Conservation (phyloP, 2,113 vertebrate species). For the Heteronetta atricapilla region DNA sequence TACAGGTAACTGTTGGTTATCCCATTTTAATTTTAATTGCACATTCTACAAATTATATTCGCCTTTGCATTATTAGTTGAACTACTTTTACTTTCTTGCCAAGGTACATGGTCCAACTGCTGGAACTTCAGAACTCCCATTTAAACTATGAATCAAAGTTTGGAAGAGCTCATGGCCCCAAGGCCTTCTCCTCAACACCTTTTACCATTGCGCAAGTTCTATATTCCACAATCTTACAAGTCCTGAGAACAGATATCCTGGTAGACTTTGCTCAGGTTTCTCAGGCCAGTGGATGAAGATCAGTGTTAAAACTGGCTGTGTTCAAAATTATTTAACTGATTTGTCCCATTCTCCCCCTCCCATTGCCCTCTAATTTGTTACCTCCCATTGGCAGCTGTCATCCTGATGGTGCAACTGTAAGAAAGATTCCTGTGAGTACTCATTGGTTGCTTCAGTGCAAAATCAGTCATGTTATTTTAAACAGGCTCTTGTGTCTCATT, state of each 20-base stretch:
- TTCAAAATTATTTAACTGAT: background rate
- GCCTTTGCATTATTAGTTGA: background rate
- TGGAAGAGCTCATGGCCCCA: background rate
- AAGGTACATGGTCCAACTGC: background rate
- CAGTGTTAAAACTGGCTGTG: background rate
- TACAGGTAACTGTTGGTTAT: background rate
- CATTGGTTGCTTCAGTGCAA: background rate
- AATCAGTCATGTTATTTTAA: background rate
- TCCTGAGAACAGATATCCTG: background rate
- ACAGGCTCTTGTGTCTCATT: background rate
- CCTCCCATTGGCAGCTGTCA: background rate
- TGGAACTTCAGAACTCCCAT: background rate
- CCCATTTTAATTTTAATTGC: background rate
- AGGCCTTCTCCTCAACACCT: background rate
- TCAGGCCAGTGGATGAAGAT: background rate
- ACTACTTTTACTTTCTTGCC: background rate
- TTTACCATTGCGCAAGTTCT: background rate
- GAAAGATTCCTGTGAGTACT: background rate
- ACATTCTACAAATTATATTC: background rate
- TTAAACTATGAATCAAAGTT: background rate
- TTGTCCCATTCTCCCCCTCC: background rate
- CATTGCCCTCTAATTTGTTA: background rate
- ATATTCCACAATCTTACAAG: background rate
- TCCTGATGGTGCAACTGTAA: background rate
- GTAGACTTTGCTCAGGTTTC: background rate